Evolutionary conservation across 2,888 invertebrate species (phyloP).

Genomic region (Cybosia mesomella): DNA sequence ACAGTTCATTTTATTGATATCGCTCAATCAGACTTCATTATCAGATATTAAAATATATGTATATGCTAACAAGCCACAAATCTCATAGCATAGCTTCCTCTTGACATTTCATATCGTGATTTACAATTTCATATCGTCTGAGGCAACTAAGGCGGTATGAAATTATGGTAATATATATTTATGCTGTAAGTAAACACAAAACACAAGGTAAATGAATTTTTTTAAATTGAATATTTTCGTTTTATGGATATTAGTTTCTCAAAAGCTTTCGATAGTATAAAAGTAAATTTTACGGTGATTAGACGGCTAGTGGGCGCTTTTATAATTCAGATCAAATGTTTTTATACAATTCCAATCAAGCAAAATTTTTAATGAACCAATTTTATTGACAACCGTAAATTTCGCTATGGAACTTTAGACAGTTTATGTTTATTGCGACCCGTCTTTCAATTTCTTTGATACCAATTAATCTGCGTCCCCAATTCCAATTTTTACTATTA

Average conservation of each 20-base stretch:
- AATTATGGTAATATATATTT: not conserved
- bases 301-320: conserved; percentile 48
- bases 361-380: conserved; percentile 71
- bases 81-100: conserved; percentile 52
- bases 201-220: conserved; percentile 45
- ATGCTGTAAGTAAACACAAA: conserved; percentile 21
- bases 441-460: conserved; percentile 56
- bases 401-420: conserved; percentile 68
- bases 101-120: conserved; percentile 48
- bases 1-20: conserved; percentile 51
- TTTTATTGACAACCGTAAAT: conserved; percentile 78
- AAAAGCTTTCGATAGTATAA: conserved; percentile 44
- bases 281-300: conserved; percentile 62
- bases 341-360: conserved; percentile 68
- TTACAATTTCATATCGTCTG: conserved; percentile 41
- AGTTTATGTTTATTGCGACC: conserved; percentile 69
- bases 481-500: conserved; percentile 56
- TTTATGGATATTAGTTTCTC: conserved; percentile 54
- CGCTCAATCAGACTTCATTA: conserved; percentile 55
- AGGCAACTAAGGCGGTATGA: conserved; percentile 12
- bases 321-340: conserved; percentile 65
- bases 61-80: conserved; percentile 51
- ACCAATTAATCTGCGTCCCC: conserved; percentile 65
- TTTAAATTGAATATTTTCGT: conserved; percentile 54
- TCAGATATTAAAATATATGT: conserved; percentile 47